Evolutionary conservation across 2,797 vertebrate genomes (phyloP).

Genomic region (Premnoplex brunnescens): DNA sequence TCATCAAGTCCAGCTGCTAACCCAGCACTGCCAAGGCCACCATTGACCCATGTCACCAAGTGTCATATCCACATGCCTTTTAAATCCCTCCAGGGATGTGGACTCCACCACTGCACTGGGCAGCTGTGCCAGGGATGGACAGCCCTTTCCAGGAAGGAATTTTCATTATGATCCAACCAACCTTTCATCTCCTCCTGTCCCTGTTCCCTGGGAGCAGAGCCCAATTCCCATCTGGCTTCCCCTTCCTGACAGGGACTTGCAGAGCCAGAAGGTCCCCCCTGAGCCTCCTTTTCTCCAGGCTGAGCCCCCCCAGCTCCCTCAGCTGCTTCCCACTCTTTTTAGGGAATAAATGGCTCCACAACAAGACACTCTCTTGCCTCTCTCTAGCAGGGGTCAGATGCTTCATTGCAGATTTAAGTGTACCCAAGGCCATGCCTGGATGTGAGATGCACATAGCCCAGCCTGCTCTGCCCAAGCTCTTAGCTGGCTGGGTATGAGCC

Average conservation of each 20-base stretch:
- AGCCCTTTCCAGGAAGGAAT: background rate
- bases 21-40: background rate
- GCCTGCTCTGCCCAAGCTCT: background rate
- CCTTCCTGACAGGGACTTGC: background rate
- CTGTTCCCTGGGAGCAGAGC: background rate
- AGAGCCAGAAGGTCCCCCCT: background rate
- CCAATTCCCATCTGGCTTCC: fast-evolving
- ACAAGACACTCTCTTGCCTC: background rate
- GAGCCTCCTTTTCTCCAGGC: background rate
- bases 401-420: background rate
- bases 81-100: background rate
- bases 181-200: background rate
- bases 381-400: background rate
- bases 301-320: background rate
- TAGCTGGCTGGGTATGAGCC: background rate
- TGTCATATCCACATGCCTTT: background rate
- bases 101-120: background rate
- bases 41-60: fast-evolving
- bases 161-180: background rate
- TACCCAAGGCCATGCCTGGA: background rate
- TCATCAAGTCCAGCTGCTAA: background rate
- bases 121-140: background rate
- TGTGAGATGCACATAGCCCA: background rate
- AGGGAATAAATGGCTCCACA: background rate
- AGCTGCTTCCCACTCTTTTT: background rate